phyloP scores from a whole-genome alignment of 2,888 invertebrate genomes.

The Carterocephalus palaemon region DNA sequence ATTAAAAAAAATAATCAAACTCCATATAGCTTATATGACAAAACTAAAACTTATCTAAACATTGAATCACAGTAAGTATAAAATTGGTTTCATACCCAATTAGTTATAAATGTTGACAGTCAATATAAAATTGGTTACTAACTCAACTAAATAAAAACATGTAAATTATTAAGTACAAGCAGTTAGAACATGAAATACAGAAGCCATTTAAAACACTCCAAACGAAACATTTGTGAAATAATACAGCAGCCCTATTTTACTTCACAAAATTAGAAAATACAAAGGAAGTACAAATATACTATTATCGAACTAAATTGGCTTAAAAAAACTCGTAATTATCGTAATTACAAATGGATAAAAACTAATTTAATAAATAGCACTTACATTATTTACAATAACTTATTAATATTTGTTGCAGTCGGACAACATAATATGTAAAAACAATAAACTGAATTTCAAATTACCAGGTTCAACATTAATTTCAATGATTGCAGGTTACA shows the following conservation, averaged over 20 bases:
- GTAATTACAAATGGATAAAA: slow-evolving; percentile 15
- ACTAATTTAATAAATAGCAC: slow-evolving; percentile 17
- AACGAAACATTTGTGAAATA: not conserved
- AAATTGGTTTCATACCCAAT: not conserved
- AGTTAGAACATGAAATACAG: not conserved
- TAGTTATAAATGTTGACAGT: not conserved
- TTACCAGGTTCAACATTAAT: too few relatives aligned
- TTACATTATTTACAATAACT: slow-evolving; percentile 11
- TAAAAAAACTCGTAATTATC: slow-evolving; percentile 5
- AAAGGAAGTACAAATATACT: not conserved
- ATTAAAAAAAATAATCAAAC: too few relatives aligned
- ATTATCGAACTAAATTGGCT: not conserved
- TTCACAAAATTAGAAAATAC: slow-evolving; percentile 1
- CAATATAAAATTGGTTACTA: not conserved
- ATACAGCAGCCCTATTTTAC: too few relatives aligned
- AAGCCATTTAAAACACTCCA: not conserved
- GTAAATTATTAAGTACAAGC: not conserved
- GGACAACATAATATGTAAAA: not conserved
- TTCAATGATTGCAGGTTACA: not conserved
- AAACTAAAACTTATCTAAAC: slow-evolving; percentile 15
- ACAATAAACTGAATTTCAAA: not conserved
- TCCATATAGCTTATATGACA: too few relatives aligned
- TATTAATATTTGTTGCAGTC: slow-evolving; percentile 2
- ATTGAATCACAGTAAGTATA: slow-evolving; percentile 10
- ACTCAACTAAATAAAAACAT: not conserved